Evolutionary conservation across 2,797 vertebrate genomes (phyloP).

Genomic region (Pseudochaenichthys georgianus): DNA sequence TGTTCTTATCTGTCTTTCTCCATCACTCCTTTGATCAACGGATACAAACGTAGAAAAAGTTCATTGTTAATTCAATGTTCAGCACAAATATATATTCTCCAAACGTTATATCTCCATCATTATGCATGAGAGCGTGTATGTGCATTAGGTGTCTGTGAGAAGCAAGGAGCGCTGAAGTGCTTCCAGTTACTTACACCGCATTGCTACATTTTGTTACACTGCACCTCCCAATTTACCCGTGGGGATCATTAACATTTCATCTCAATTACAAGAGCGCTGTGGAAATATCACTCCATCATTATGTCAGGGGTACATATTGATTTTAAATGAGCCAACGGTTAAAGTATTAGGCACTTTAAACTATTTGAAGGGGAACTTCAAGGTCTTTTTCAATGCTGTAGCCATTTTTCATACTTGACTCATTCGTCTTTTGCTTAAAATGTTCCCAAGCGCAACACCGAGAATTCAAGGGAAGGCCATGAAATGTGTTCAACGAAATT

Average conservation of each 20-base stretch:
- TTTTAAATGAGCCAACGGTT: conserved; percentile 42
- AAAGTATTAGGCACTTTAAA: not conserved
- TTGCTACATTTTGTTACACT: conserved; percentile 50
- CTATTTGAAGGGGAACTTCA: not conserved
- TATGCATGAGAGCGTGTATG: conserved; percentile 36
- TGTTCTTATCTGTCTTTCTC: conserved; percentile 25
- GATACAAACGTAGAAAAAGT: conserved; percentile 5
- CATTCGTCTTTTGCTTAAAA: not conserved
- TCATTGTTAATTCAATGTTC: conserved; percentile 21
- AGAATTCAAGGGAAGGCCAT: not conserved
- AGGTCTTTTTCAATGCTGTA: conserved; percentile 1
- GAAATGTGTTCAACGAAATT: conserved; percentile 37
- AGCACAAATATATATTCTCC: conserved; percentile 26
- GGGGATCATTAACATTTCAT: conserved; percentile 62
- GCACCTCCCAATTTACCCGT: conserved; percentile 31
- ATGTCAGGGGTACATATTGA: conserved; percentile 32
- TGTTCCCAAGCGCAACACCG: not conserved
- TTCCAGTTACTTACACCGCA: conserved; percentile 34
- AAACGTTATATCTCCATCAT: not conserved
- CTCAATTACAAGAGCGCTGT: conserved; percentile 25
- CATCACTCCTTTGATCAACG: conserved; percentile 4
- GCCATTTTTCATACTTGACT: not conserved
- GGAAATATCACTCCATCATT: not conserved
- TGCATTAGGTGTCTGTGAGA: conserved; percentile 33
- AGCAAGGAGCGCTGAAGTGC: conserved; percentile 1